phyloP scores from a whole-genome alignment of 1,140 invertebrate species.

The Camponotus floridanus region DNA sequence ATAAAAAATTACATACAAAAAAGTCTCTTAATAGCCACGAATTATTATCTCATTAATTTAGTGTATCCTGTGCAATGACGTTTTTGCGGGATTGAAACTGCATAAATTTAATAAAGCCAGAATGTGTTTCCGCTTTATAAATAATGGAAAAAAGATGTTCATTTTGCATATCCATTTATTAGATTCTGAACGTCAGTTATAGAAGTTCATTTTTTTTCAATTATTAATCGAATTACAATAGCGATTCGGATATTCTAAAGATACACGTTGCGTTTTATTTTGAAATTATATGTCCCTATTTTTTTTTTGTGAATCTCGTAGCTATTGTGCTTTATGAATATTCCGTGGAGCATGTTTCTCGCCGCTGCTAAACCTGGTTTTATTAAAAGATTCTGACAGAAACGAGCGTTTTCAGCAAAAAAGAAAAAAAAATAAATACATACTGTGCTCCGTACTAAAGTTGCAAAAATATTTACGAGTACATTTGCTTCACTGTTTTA shows the following conservation, averaged over 20 bases:
- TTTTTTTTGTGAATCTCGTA: slow-evolving; percentile 46
- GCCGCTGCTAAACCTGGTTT: slow-evolving; percentile 44
- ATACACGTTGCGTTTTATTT: slow-evolving; percentile 24
- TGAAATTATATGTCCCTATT: slow-evolving; percentile 42
- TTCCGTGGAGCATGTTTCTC: slow-evolving; percentile 29
- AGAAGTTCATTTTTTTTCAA: not conserved
- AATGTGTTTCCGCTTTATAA: not conserved
- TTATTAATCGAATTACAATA: slow-evolving; percentile 29
- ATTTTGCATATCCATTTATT: not conserved
- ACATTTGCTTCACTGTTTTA: slow-evolving; percentile 2
- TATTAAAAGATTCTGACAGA: slow-evolving; percentile 45
- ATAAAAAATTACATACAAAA: not conserved
- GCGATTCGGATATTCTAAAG: slow-evolving; percentile 24
- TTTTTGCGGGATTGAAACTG: not conserved
- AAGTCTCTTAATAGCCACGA: slow-evolving; percentile 8
- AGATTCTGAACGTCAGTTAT: too few relatives aligned
- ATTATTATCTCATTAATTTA: not conserved
- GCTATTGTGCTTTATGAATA: slow-evolving; percentile 51
- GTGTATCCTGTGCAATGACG: not conserved
- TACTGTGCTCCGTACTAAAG: slow-evolving; percentile 6
- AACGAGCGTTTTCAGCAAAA: slow-evolving; percentile 15
- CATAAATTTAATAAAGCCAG: not conserved
- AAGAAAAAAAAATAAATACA: slow-evolving; percentile 28
- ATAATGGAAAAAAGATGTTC: not conserved
- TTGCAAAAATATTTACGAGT: slow-evolving; percentile 35